These are phyloP conservation scores for Petrocephalus microphthalmus DNA, from an alignment of 2,113 vertebrate species.

Conservation along the genomic window DNA sequence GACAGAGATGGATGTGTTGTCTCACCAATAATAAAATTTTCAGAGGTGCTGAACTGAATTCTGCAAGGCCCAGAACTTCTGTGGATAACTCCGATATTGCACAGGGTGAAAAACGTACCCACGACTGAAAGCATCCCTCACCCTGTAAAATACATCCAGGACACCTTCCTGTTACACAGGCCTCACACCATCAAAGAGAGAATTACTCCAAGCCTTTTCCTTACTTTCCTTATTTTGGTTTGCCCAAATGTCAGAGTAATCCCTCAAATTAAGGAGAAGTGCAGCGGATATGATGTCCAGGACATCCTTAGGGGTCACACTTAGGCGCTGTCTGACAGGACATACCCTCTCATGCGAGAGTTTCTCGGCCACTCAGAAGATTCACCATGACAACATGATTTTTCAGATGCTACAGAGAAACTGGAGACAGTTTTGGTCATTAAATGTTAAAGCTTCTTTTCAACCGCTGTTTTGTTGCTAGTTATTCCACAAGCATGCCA, in stretches of 20 bases:
- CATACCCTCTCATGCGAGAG: not conserved
- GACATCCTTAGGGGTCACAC: conserved; percentile 19
- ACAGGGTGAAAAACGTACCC: not conserved
- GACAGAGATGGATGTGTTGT: not conserved
- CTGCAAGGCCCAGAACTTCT: not conserved
- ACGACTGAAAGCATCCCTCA: not conserved
- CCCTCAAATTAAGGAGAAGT: conserved; percentile 9
- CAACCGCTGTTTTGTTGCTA: not conserved
- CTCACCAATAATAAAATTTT: not conserved
- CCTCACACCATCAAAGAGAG: not conserved
- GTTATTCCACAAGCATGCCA: not conserved
- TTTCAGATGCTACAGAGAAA: not conserved
- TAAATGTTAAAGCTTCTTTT: not conserved
- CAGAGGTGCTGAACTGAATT: not conserved
- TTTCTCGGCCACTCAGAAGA: not conserved
- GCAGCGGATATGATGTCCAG: not conserved
- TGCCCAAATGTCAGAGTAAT: conserved; percentile 13
- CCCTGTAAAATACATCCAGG: not conserved
- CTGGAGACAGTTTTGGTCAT: not conserved
- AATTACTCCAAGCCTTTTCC: not conserved
- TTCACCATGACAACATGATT: not conserved
- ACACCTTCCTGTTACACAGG: not conserved
- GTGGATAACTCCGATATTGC: not conserved
- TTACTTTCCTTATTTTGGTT: not conserved
- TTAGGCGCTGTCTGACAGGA: not conserved